These are phyloP conservation scores for Drosophila lini DNA, from an alignment of 1,140 invertebrate species.

Conservation along the genomic window DNA sequence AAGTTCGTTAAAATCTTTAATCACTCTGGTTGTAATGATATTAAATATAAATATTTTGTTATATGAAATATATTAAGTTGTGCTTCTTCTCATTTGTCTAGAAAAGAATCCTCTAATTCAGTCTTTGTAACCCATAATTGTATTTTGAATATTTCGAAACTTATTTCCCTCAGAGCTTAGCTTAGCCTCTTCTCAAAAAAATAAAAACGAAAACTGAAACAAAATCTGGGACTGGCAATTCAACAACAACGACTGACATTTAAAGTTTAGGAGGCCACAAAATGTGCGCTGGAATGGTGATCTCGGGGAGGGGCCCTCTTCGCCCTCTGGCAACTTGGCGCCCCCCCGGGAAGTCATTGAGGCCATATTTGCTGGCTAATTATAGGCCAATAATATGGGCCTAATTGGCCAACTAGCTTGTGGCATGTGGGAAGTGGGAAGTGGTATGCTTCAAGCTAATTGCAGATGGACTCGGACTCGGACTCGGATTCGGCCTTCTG, in stretches of 20 bases:
- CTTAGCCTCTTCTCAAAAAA: neutral
- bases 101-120: no score
- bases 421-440: slow-evolving; percentile 21
- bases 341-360: slow-evolving; percentile 4
- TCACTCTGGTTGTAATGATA: neutral
- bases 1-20: neutral
- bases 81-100: no score
- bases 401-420: slow-evolving; percentile 39
- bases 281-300: slow-evolving; percentile 29
- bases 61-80: no score
- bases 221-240: slow-evolving; percentile 41
- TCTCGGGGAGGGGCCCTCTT: slow-evolving; percentile 28
- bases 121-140: neutral
- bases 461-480: slow-evolving; percentile 45
- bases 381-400: slow-evolving; percentile 56
- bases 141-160: slow-evolving; percentile 10
- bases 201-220: slow-evolving; percentile 19
- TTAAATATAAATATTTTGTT: neutral
- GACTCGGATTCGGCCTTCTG: slow-evolving; percentile 29
- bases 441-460: slow-evolving; percentile 40
- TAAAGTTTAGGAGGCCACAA: slow-evolving; percentile 76
- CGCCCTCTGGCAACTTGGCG: slow-evolving; percentile 1
- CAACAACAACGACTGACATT: slow-evolving; percentile 64
- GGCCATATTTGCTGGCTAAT: slow-evolving; percentile 27
- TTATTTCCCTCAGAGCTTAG: neutral